Conservation (phyloP, 2,113 vertebrate genomes). For the Vulpes vulpes region DNA sequence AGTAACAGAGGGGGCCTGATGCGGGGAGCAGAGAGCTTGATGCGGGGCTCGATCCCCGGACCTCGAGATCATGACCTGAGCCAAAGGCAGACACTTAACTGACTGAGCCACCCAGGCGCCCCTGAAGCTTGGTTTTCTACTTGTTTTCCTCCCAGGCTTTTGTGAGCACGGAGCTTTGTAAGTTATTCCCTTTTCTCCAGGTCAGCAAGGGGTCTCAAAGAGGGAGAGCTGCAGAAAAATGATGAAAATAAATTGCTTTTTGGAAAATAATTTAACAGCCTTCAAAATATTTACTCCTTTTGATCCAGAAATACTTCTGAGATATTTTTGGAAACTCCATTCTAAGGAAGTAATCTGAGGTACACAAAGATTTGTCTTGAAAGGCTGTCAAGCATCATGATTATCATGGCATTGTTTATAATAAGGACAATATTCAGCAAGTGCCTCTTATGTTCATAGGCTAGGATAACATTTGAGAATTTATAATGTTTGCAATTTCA, state of each 20-base stretch:
- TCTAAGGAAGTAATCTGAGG: not conserved
- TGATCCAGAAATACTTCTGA: constrained; percentile 15
- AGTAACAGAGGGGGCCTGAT: no score
- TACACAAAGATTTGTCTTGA: not conserved
- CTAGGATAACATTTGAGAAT: not conserved
- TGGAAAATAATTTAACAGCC: not conserved
- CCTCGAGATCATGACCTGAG: no score
- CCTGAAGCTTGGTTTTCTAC: not conserved
- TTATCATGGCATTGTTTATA: not conserved
- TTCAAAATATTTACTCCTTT: not conserved
- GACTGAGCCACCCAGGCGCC: no score
- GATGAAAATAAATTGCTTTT: constrained; percentile 22
- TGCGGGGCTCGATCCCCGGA: no score
- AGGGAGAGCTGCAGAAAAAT: not conserved
- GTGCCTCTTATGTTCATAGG: not conserved
- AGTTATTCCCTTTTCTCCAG: not conserved
- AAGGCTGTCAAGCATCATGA: not conserved
- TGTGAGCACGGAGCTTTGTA: not conserved
- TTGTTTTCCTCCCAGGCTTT: not conserved
- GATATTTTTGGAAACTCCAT: not conserved
- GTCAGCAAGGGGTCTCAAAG: not conserved
- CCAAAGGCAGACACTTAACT: no score
- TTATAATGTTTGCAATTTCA: not conserved
- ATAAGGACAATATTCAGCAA: not conserved
- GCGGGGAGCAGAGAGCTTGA: no score